Evolutionary conservation across 2,797 vertebrate species (phyloP), one percentile per base, ranked within the genome.

Genomic region (Arctocebus calabarensis): DNA sequence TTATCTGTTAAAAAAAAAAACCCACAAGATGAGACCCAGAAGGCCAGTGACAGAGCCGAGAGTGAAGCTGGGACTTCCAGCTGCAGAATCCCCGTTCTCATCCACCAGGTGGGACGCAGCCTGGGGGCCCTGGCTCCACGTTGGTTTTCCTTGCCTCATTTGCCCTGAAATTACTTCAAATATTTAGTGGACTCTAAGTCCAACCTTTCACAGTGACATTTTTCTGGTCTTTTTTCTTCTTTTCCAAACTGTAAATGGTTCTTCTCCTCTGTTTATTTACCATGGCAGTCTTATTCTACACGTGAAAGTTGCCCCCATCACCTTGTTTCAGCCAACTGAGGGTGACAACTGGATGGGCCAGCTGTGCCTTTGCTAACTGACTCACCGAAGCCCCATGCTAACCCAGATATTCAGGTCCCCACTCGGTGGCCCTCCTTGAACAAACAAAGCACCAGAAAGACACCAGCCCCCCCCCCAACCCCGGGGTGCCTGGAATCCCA

Each of bases 401-500:
- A 48, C 19, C 74, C 61, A 66, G 74, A 14, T 37, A 4, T 12
- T n/a, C 16, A 0, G 55, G 40, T 13, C 48, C 48, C 48, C 12
- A 1, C 3, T 0, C 2, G 32, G 32, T 34, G 17, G 7, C 22
- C 66, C 75, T 40, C 79, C 17, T 2, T 5, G 8, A 40, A 16
- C 37, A 32, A 29, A 5, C n/a, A 14, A 8, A 79, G 5, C 2
- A 0, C 29, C 25, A 73, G 62, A 22, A 29, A n/a, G 37, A 9
- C 4, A 3, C 12, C 61, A 10, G 34, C 48, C 48, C 48, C 14
- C 12, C 12, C 23, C 4, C 19, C 25, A 25, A 29, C n/a, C 7
- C 23, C 8, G 32, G 14, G 0, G 14, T 3, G 0, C 12, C 7
- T 17, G 6, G 6, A 3, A n/a, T 16, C 22, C 48, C 43, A 17